These are phyloP conservation scores for Amphiprion percula DNA, from an alignment of 2,113 vertebrate genomes.

Conservation along the genomic window DNA sequence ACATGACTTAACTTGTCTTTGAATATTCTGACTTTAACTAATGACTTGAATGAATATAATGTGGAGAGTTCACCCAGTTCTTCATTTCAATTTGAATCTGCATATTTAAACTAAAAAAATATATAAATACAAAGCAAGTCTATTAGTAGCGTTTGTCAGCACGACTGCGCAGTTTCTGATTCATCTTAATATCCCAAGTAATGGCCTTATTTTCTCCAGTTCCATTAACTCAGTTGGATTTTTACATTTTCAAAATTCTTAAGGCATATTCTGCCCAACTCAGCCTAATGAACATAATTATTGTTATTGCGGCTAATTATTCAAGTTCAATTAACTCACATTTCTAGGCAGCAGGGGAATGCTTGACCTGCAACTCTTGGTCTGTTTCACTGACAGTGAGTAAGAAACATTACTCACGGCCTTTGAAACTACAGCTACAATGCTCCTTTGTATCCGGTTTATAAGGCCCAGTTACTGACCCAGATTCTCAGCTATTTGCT, in stretches of 20 bases:
- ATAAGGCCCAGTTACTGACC: constrained; percentile 45
- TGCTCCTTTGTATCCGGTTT: constrained; percentile 2
- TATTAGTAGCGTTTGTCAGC: too few species aligned
- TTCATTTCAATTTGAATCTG: too few species aligned
- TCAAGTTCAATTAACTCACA: background rate
- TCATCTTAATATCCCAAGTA: too few species aligned
- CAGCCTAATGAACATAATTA: background rate
- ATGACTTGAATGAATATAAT: too few species aligned
- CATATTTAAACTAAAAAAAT: too few species aligned
- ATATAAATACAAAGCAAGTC: too few species aligned
- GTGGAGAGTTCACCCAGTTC: too few species aligned
- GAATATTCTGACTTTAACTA: too few species aligned
- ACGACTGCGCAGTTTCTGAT: too few species aligned
- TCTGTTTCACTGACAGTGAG: background rate
- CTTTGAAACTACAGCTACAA: background rate
- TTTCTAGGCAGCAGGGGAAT: background rate
- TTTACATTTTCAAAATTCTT: background rate
- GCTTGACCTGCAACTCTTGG: background rate
- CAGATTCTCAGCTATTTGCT: constrained; percentile 29
- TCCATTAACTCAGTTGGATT: background rate
- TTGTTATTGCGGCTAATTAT: background rate
- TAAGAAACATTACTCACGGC: background rate
- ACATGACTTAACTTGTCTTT: too few species aligned
- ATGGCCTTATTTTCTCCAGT: too few species aligned
- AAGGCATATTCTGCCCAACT: background rate